Evolutionary conservation across 2,888 invertebrate genomes (phyloP).

Genomic region (Eupithecia inturbata): DNA sequence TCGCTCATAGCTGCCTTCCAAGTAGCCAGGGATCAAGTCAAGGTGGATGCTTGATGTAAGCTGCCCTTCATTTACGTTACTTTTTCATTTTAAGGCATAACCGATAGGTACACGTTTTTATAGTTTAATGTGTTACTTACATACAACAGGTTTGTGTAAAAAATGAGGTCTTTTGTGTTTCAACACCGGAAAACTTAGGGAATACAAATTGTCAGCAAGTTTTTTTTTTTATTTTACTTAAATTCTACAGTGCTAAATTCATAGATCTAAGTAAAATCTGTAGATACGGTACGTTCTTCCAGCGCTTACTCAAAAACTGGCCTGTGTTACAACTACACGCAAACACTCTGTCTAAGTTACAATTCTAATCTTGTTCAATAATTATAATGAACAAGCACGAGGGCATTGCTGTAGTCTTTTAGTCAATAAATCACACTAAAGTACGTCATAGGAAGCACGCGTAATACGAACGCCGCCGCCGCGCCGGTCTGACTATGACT

Average conservation of each 20-base stretch:
- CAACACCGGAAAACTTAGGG: not conserved
- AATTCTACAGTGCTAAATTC: not conserved
- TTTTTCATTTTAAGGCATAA: not conserved
- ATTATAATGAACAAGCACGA: too few species aligned
- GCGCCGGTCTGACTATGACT: too few species aligned
- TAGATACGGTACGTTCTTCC: too few species aligned
- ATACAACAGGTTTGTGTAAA: not conserved
- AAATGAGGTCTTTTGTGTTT: not conserved
- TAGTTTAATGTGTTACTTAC: not conserved
- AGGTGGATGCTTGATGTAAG: slow-evolving; percentile 46
- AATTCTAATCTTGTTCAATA: too few species aligned
- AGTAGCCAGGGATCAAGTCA: slow-evolving; percentile 86
- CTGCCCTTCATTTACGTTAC: not conserved
- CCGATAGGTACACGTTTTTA: not conserved
- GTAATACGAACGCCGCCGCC: too few species aligned
- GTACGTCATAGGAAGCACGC: too few species aligned
- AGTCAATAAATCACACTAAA: too few species aligned
- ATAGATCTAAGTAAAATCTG: too few species aligned
- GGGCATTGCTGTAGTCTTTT: too few species aligned
- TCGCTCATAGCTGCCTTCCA: slow-evolving; percentile 96
- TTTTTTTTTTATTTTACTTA: not conserved
- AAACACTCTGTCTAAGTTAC: too few species aligned
- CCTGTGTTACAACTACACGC: too few species aligned
- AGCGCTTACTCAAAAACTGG: too few species aligned
- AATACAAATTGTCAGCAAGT: not conserved